Evolutionary conservation across 2,888 invertebrate genomes (phyloP), one percentile per base, ranked within the genome.

Genomic region (Petrolisthes cinctipes): DNA sequence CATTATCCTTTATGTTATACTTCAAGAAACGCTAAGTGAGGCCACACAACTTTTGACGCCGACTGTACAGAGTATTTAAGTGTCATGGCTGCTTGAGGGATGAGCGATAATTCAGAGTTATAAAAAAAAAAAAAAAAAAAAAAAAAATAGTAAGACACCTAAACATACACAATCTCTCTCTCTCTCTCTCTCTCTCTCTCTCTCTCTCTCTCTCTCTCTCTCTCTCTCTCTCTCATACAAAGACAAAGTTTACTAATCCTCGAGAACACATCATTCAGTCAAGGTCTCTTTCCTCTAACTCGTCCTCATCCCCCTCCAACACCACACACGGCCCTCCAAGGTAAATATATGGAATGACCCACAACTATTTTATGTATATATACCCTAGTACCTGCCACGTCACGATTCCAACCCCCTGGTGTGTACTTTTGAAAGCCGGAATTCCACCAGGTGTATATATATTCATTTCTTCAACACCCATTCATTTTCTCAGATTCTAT

Each of bases 121-220:
- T n/a, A n/a, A n/a, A n/a, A n/a, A n/a, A n/a, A n/a, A n/a, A n/a
- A n/a, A n/a, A n/a, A n/a, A n/a, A n/a, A n/a, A n/a, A n/a, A n/a
- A n/a, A n/a, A n/a, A n/a, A n/a, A n/a, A n/a, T n/a, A n/a, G n/a
- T n/a, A n/a, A n/a, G n/a, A n/a, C n/a, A n/a, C n/a, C n/a, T n/a
- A n/a, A n/a, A 61, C 14, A 14, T 61, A 61, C 61, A 61, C 6
- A 6, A 61, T 61, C 14, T 14, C 6, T 14, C 61, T 9, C 61
- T 61, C 61, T 61, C 6, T 14, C 61, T 14, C 61, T 9, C 6
- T 14, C 6, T 61, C 61, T 61, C 61, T 61, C 61, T 61, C 61
- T 61, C 61, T 61, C 61, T 61, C 61, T 75, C 75, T 23, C 20
- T 75, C 75, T 75, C 75, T 75, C 75, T 75, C 75, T 75, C 75